A percentile compares a stretch with the other conserved stretches of the same genome.
Conservation (phyloP, 2,113 vertebrate species). For the Orcinus orca region DNA sequence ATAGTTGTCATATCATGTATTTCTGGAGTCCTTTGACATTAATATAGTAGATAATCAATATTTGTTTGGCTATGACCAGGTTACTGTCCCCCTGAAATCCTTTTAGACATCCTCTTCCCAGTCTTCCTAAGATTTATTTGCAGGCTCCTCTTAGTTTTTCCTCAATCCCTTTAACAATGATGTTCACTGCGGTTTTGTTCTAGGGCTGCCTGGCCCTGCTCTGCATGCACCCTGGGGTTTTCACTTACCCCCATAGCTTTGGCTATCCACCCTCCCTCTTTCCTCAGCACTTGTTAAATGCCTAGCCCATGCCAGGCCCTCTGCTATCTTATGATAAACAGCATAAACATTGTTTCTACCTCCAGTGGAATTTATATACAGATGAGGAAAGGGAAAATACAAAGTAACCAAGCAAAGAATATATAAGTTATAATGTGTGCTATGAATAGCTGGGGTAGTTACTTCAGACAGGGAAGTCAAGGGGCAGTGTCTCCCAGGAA, state of each 20-base stretch:
- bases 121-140: not conserved
- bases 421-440: not conserved
- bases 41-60: not conserved
- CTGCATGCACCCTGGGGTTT: not conserved
- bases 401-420: not conserved
- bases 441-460: not conserved
- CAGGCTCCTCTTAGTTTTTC: not conserved
- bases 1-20: not conserved
- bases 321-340: not conserved
- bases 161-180: not conserved
- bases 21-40: not conserved
- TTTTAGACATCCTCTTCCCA: not conserved
- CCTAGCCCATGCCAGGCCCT: not conserved
- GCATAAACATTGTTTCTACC: not conserved
- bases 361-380: not conserved
- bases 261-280: not conserved
- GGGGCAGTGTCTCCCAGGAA: not conserved
- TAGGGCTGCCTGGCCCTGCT: not conserved
- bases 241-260: not conserved
- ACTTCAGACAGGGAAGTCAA: not conserved
- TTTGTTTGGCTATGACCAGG: not conserved
- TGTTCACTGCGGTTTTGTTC: not conserved
- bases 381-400: not conserved
- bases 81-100: not conserved
- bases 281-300: not conserved